Percentiles rank a stretch among this genome's conserved stretches.
These are phyloP conservation scores for Himalopsyche phryganea DNA, from an alignment of 1,140 invertebrate species.

Conservation along the genomic window DNA sequence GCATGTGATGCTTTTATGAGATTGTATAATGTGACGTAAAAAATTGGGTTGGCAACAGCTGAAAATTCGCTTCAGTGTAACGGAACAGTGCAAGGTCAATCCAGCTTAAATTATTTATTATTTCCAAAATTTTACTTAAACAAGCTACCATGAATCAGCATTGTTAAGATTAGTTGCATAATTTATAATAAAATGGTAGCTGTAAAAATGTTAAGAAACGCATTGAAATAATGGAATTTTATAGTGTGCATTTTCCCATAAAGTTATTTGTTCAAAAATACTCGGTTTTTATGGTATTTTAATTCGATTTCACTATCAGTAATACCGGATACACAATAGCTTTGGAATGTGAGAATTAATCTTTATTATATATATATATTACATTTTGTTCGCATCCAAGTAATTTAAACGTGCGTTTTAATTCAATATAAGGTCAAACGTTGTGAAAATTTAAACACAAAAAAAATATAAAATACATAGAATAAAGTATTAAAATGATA, in stretches of 20 bases:
- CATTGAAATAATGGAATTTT: slow-evolving; percentile 24
- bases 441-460: no score
- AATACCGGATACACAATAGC: neutral
- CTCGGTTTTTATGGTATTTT: slow-evolving; percentile 12
- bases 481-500: no score
- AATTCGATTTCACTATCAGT: slow-evolving; percentile 4
- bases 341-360: slow-evolving; percentile 2
- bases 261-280: slow-evolving; percentile 23
- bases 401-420: no score
- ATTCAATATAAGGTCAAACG: no score
- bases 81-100: slow-evolving; percentile 28
- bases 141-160: slow-evolving; percentile 25
- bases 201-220: slow-evolving; percentile 20
- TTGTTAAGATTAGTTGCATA: slow-evolving; percentile 23
- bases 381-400: neutral
- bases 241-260: slow-evolving; percentile 23
- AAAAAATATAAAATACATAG: no score
- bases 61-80: slow-evolving; percentile 17
- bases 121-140: slow-evolving; percentile 21
- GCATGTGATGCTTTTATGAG: neutral
- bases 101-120: slow-evolving; percentile 13
- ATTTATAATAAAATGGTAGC: slow-evolving; percentile 7
- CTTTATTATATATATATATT: neutral
- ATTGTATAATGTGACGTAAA: no score
- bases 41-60: slow-evolving; percentile 1